phyloP scores from a whole-genome alignment of 2,797 vertebrate species.

The Gymnocypris eckloni region DNA sequence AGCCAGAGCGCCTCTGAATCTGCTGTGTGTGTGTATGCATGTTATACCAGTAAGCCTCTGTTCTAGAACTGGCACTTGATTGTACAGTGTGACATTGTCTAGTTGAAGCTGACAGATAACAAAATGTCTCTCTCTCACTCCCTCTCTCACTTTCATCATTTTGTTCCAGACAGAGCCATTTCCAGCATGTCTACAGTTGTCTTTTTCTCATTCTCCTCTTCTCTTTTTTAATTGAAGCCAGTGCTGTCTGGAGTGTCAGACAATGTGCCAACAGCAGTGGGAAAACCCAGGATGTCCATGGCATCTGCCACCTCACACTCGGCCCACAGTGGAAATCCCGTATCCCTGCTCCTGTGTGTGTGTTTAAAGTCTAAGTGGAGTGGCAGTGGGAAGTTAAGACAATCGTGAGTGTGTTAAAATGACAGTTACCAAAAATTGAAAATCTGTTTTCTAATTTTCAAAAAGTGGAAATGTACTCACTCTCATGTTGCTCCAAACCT shows the following conservation, averaged over 20 bases:
- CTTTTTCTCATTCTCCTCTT: constrained; percentile 36
- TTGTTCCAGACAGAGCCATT: constrained; percentile 43
- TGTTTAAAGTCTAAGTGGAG: constrained; percentile 5
- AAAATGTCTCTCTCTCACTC: constrained; percentile 32
- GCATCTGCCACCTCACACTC: constrained; percentile 6
- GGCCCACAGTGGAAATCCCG: constrained; percentile 13
- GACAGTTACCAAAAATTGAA: not conserved
- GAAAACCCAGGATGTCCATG: constrained; percentile 33
- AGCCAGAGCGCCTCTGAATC: constrained; percentile 13
- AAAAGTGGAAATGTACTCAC: not conserved
- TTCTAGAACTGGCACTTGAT: constrained; percentile 40
- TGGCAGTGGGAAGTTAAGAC: constrained; percentile 3
- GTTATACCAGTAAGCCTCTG: constrained; percentile 42
- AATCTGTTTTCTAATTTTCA: no score
- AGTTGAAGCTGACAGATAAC: constrained; percentile 47
- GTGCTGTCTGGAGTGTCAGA: constrained; percentile 50
- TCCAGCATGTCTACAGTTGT: constrained; percentile 44
- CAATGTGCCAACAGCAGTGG: constrained; percentile 20
- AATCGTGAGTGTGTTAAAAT: not conserved
- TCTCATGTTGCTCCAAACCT: not conserved
- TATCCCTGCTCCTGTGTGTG: not conserved
- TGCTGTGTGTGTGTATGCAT: constrained; percentile 6
- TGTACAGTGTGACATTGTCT: constrained; percentile 42
- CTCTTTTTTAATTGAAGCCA: constrained; percentile 47
- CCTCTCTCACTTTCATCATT: constrained; percentile 38